Base-by-base conservation (phyloP, 2,113 vertebrate genomes). In the Oreochromis niloticus region DNA sequence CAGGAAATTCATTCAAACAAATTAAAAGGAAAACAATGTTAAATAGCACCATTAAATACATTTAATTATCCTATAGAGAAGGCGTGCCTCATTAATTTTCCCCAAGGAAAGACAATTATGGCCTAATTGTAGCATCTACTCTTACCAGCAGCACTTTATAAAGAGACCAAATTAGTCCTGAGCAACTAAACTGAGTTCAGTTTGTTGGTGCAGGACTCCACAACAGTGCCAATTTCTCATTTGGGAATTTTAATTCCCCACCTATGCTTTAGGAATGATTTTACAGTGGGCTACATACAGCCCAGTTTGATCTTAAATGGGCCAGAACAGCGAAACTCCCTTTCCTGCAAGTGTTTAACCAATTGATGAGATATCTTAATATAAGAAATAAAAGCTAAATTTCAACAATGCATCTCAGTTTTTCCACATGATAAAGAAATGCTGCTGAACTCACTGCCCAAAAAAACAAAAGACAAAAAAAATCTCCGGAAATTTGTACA, bases 1-100 rank as follows among this genome's bases (percentile, higher is more conserved):
- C 36, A 71, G 66, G n/a, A 71, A 4, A 71, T 71, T 41, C 66
- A 24, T 71, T 43, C 66, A 71, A 24, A 71, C n/a, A 68, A 68
- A 68, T 43, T 24, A 71, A 43, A 71, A 14, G 66, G 66, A 71
- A 24, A 43, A 9, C 3, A n/a, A 71, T 71, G 24, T 71, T 43
- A 71, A 71, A 71, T 43, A 71, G 1, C 36, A 43, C n/a, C 36
- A 71, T 71, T 43, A 24, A 22, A 41, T 41, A 71, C 12, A 71
- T 71, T 71, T 41, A 68, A 22, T 68, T 68, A 6, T 22, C 34
- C 10, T 68, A 22, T 68, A 41, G 19, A 41, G 19, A 39, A 68
- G 63, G 11, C 1, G 7, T 68, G 19, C 19, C 34, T 68, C 9
- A 22, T 0, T 2, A 22, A 22, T 68, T 68, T 68, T 0, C 11